These are phyloP conservation scores for Autographa gamma DNA, from an alignment of 2,888 invertebrate species.

Conservation along the genomic window DNA sequence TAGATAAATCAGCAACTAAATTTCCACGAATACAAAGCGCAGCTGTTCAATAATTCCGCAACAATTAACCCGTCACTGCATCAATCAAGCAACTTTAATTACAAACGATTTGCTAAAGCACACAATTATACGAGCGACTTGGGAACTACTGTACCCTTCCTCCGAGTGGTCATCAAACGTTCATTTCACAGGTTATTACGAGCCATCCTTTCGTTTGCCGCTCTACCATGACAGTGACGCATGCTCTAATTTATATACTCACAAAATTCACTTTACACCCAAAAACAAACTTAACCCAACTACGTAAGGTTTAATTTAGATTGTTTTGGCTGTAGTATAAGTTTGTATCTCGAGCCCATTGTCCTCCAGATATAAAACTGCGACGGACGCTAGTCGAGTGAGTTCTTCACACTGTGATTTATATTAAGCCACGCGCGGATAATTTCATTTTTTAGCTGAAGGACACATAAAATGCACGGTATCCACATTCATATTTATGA, in stretches of 20 bases:
- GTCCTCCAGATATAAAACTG: constrained; percentile 80
- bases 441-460: constrained; percentile 53
- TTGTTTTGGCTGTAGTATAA: constrained; percentile 39
- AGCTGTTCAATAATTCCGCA: constrained; percentile 18
- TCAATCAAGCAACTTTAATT: constrained; percentile 61
- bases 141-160: constrained; percentile 61
- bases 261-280: constrained; percentile 62
- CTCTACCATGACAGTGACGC: constrained; percentile 80
- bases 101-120: constrained; percentile 61
- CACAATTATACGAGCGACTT: constrained; percentile 64
- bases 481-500: background rate
- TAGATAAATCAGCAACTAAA: background rate
- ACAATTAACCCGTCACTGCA: constrained; percentile 33
- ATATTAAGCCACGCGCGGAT: constrained; percentile 64
- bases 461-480: constrained; percentile 22
- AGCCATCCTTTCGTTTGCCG: constrained; percentile 73
- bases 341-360: constrained; percentile 74
- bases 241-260: constrained; percentile 82
- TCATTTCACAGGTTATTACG: constrained; percentile 84
- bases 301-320: constrained; percentile 66
- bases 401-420: constrained; percentile 73
- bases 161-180: constrained; percentile 78
- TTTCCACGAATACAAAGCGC: background rate
- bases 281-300: constrained; percentile 56
- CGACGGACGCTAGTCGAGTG: constrained; percentile 69